Percentiles rank a stretch among this genome's conserved stretches.
phyloP scores from a whole-genome alignment of 2,113 vertebrate species.

The Oryzias javanicus region DNA sequence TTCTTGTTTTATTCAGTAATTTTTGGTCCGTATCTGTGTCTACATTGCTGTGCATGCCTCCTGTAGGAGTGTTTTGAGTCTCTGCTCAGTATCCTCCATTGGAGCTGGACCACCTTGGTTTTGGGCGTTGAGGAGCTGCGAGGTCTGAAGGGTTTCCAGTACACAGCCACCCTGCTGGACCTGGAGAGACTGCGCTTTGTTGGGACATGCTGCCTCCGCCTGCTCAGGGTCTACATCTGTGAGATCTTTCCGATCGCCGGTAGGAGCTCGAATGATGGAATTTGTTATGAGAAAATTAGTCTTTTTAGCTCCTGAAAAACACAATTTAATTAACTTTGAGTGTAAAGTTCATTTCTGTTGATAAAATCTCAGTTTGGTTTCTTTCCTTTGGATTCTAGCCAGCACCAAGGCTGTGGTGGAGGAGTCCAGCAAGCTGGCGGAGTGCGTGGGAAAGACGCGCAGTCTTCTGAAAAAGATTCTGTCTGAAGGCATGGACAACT shows the following conservation, averaged over 20 bases:
- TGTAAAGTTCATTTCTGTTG: background rate
- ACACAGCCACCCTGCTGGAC: slow-evolving; percentile 95
- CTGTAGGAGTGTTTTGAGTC: slow-evolving; percentile 96
- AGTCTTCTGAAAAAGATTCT: slow-evolving; percentile 96
- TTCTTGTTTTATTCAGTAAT: background rate
- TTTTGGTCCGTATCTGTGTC: background rate
- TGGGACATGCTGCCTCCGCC: slow-evolving; percentile 92
- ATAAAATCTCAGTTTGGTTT: background rate
- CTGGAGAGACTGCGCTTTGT: slow-evolving; percentile 96
- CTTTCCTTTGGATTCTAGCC: slow-evolving; percentile 70
- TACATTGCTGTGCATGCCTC: background rate
- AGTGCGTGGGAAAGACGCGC: slow-evolving; percentile 97
- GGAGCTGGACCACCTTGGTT: slow-evolving; percentile 98
- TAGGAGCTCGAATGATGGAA: slow-evolving; percentile 52
- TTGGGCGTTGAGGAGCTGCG: slow-evolving; percentile 96
- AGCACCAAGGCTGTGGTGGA: slow-evolving; percentile 93
- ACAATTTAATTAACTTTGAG: background rate
- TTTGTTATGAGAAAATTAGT: background rate
- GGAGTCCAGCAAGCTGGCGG: slow-evolving; percentile 96
- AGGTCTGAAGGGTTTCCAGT: slow-evolving; percentile 96
- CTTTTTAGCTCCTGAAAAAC: background rate
- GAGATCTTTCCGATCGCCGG: slow-evolving; percentile 98
- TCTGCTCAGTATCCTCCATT: slow-evolving; percentile 93
- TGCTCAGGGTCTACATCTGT: slow-evolving; percentile 96
- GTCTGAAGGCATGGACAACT: slow-evolving; percentile 96